These are phyloP conservation scores for Scaeva pyrastri DNA, from an alignment of 2,888 invertebrate genomes.

Conservation along the genomic window DNA sequence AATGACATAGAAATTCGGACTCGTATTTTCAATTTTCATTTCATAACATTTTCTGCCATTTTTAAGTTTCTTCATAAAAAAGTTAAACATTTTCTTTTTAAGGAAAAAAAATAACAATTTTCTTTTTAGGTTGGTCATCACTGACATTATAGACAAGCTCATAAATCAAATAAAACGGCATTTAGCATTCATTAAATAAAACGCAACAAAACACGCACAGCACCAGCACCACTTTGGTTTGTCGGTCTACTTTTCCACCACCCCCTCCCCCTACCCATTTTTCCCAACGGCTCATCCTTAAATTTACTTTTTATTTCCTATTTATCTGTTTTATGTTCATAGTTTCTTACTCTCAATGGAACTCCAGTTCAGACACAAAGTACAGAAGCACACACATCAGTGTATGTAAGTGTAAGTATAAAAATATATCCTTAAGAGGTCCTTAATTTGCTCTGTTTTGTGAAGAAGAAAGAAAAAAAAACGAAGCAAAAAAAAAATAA, in stretches of 20 bases:
- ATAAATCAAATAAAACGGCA: slow-evolving; percentile 74
- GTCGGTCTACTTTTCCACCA: not conserved
- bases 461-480: no score
- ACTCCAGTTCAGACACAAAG: not conserved
- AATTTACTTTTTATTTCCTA: slow-evolving; percentile 25
- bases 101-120: no score
- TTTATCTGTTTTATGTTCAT: slow-evolving; percentile 26
- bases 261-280: not conserved
- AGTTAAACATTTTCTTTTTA: no score
- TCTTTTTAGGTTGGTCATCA: not conserved
- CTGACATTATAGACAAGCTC: slow-evolving; percentile 41
- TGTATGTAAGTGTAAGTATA: not conserved
- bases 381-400: not conserved
- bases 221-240: not conserved
- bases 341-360: slow-evolving; percentile 9
- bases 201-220: slow-evolving; percentile 62
- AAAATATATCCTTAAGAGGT: slow-evolving; percentile 18
- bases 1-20: no score
- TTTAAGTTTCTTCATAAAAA: no score
- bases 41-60: no score
- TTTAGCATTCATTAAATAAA: slow-evolving; percentile 73
- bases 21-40: no score
- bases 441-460: slow-evolving; percentile 56
- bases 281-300: not conserved
- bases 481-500: no score